Evolutionary conservation across 2,113 vertebrate species (phyloP).

Genomic region (Tapirus terrestris): DNA sequence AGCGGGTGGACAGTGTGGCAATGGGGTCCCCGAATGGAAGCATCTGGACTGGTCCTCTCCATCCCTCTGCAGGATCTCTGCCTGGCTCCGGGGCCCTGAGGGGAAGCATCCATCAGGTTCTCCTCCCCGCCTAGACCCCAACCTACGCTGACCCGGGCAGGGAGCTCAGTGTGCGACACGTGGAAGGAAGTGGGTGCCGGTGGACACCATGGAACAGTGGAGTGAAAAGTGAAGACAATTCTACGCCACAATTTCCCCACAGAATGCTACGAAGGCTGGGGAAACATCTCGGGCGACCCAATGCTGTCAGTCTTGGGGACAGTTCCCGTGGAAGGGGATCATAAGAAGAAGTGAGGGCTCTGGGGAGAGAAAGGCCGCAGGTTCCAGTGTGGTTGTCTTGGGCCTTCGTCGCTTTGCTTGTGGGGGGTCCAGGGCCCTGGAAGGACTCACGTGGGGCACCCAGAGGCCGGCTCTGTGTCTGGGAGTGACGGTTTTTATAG

Average conservation of each 20-base stretch:
- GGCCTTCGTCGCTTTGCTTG: not conserved
- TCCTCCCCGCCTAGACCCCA: not conserved
- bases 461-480: not conserved
- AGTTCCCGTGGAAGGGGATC: not conserved
- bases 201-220: not conserved
- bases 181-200: not conserved
- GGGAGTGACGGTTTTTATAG: not conserved
- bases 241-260: too few species aligned
- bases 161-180: not conserved
- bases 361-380: not conserved
- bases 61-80: not conserved
- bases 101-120: not conserved
- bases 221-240: not conserved
- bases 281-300: not conserved
- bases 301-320: not conserved
- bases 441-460: fast-evolving
- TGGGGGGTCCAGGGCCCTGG: not conserved
- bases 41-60: fast-evolving
- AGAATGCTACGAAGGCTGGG: not conserved
- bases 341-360: not conserved
- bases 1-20: not conserved
- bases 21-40: not conserved
- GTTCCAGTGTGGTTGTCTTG: too few species aligned
- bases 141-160: not conserved
- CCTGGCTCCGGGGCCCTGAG: not conserved